These are phyloP conservation scores for Dermatemys mawii DNA, from an alignment of 2,113 vertebrate genomes.

Conservation along the genomic window DNA sequence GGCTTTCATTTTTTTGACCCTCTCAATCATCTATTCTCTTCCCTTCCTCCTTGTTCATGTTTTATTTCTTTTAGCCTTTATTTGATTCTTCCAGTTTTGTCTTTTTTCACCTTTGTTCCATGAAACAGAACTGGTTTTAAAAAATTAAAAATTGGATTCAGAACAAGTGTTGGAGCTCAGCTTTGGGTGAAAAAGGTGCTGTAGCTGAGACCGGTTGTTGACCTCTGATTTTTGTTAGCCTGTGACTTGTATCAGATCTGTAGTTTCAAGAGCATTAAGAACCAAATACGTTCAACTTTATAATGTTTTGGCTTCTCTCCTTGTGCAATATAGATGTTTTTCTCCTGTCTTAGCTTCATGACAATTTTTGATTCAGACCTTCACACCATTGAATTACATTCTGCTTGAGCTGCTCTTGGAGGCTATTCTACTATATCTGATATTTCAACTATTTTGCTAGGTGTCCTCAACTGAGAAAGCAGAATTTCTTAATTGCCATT, in stretches of 20 bases:
- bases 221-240: not conserved
- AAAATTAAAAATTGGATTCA: not conserved
- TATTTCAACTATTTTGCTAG: not conserved
- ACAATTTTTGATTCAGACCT: not conserved
- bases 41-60: not conserved
- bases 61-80: not conserved
- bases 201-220: not conserved
- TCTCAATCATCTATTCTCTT: not conserved
- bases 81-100: not conserved
- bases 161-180: not conserved
- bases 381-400: not conserved
- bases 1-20: not conserved
- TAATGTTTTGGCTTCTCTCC: not conserved
- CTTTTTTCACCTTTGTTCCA: not conserved
- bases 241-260: not conserved
- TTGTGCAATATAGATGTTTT: not conserved
- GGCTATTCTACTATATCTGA: not conserved
- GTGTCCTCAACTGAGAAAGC: not conserved
- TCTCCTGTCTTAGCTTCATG: not conserved
- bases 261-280: not conserved
- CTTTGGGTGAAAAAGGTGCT: not conserved
- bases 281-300: not conserved
- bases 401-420: not conserved
- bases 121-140: not conserved
- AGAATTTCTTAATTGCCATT: too few relatives aligned